Evolutionary conservation across 2,113 vertebrate species (phyloP).

Genomic region (Fulmarus glacialis): DNA sequence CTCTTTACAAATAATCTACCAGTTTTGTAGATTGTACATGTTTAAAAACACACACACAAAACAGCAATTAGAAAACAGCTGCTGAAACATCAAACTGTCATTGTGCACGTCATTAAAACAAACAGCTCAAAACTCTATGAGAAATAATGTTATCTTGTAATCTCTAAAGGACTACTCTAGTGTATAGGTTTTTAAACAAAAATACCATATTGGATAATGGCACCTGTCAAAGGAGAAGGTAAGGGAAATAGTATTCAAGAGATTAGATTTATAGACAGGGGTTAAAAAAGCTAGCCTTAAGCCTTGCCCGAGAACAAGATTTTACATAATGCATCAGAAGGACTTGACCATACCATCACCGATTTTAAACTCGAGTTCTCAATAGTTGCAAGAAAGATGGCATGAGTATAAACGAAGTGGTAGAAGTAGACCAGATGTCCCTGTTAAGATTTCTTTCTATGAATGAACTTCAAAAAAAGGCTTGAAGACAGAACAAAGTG

Average conservation of each 20-base stretch:
- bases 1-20: background rate
- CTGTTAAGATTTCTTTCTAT: background rate
- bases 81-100: background rate
- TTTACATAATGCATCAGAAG: background rate
- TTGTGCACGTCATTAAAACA: background rate
- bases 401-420: background rate
- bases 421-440: background rate
- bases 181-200: background rate
- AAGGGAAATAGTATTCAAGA: background rate
- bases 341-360: background rate
- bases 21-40: background rate
- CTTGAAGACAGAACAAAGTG: background rate
- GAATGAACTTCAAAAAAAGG: background rate
- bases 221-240: background rate
- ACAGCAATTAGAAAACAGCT: background rate
- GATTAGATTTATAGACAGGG: background rate
- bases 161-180: background rate
- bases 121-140: background rate
- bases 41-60: background rate
- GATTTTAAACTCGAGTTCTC: background rate
- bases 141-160: background rate
- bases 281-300: background rate
- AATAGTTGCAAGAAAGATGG: background rate
- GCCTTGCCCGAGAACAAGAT: background rate
- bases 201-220: background rate